A percentile compares a stretch with the other conserved stretches of the same genome.
Evolutionary conservation across 2,797 vertebrate genomes (phyloP).

Genomic region (Picus viridis): DNA sequence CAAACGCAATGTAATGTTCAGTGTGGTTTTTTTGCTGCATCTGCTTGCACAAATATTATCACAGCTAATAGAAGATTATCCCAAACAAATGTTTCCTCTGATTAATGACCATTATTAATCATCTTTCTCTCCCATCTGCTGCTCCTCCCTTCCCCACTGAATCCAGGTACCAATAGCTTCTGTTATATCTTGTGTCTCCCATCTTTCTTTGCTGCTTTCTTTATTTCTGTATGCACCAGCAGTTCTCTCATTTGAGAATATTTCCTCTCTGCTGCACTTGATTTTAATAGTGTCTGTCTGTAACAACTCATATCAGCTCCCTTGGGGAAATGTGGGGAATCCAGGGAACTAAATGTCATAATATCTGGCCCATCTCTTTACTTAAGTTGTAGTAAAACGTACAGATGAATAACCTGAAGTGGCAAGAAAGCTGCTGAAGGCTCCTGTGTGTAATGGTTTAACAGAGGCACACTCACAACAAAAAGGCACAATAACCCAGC

Average conservation of each 20-base stretch:
- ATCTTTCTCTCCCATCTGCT: slow-evolving; percentile 65
- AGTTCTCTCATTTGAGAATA: slow-evolving; percentile 50
- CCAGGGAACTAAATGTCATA: slow-evolving; percentile 59
- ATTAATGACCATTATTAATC: slow-evolving; percentile 71
- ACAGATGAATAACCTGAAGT: slow-evolving; percentile 52
- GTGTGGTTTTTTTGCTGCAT: slow-evolving; percentile 54
- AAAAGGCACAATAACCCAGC: slow-evolving; percentile 9
- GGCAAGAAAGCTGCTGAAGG: slow-evolving; percentile 50
- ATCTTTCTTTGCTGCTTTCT: not conserved
- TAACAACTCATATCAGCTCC: slow-evolving; percentile 61
- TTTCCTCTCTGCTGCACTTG: slow-evolving; percentile 65
- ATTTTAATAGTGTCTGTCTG: slow-evolving; percentile 67
- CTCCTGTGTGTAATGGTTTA: slow-evolving; percentile 36
- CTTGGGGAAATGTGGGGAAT: slow-evolving; percentile 53
- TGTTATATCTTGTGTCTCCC: slow-evolving; percentile 30
- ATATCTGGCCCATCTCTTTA: slow-evolving; percentile 42
- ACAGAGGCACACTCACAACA: not conserved
- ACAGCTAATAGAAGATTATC: slow-evolving; percentile 39
- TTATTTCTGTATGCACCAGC: slow-evolving; percentile 28
- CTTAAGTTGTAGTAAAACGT: slow-evolving; percentile 48
- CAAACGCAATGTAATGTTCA: not conserved
- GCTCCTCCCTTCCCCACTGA: slow-evolving; percentile 47
- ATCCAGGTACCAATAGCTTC: slow-evolving; percentile 46
- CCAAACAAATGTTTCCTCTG: slow-evolving; percentile 60
- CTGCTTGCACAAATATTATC: slow-evolving; percentile 56